Base-by-base conservation (phyloP, 2,113 vertebrate species). In the Calonectris borealis region DNA sequence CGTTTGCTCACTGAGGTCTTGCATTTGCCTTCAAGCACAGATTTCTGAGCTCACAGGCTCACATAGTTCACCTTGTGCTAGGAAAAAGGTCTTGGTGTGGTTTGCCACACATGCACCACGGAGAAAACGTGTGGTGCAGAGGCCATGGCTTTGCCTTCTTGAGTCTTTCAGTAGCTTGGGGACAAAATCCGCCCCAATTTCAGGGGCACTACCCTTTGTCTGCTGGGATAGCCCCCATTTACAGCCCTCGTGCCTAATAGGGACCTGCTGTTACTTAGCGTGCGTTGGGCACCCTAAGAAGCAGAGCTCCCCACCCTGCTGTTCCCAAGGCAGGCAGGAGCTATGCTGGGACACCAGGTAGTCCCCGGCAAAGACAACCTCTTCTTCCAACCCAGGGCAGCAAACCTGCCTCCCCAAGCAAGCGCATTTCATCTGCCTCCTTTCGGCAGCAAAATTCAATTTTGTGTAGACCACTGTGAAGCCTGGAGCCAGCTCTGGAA, bases 401-500 rank as follows among this genome's bases (percentile, higher is more conserved):
- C 11, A 90, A 60, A 78, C 4, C 31, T 83, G 19, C 11, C 22
- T 86, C n/a, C 36, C 25, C 46, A 70, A 3, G 31, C 31, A 91
- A 81, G 29, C 10, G 64, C 38, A 73, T 78, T 86, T 78, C 26
- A 51, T 83, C 83, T 58, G 25, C 46, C 36, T 86, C 2, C 66
- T 90, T 48, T 78, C 38, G 60, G 65, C 64, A 91, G 69, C 19
- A 66, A 73, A 86, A 68, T 42, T 73, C 55, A 20, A 11, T 81
- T 86, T 77, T 62, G 48, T 11, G 21, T 40, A 93, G 83, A 80
- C 14, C 1, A 1, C 58, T 48, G 60, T 0, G 3, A 91, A 96
- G 86, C 68, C 93, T 73, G 58, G 46, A 94, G 83, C 51, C 64
- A 71, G 68, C 26, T 83, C 83, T 91, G 72, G 80, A 83, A 90